These are phyloP conservation scores for Heteropelma amictum DNA, from an alignment of 2,888 invertebrate genomes.

Conservation along the genomic window DNA sequence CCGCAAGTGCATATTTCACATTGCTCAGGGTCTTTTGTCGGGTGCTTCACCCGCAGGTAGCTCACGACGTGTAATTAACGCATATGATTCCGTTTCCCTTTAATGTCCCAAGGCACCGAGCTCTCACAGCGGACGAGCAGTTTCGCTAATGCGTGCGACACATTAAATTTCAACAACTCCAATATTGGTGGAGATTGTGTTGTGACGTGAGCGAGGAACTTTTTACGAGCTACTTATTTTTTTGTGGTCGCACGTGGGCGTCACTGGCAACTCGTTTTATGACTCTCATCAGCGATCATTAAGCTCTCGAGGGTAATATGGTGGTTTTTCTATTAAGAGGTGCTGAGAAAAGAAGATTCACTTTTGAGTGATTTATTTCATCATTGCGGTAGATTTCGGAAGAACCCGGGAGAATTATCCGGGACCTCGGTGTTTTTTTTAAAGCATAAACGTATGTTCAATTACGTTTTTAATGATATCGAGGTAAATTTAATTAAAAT, in stretches of 20 bases:
- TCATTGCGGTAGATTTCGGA: too few relatives aligned
- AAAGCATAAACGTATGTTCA: neutral
- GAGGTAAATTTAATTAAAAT: slow-evolving; percentile 1
- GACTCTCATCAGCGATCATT: slow-evolving; percentile 15
- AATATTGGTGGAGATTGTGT: slow-evolving; percentile 14
- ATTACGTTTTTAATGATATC: neutral
- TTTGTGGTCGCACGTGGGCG: neutral
- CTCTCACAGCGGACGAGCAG: slow-evolving; percentile 23
- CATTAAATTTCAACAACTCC: slow-evolving; percentile 49
- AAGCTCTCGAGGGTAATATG: neutral
- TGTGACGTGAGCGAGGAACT: slow-evolving; percentile 2
- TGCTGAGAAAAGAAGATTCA: neutral
- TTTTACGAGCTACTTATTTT: slow-evolving; percentile 20
- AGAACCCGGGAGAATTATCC: too few relatives aligned
- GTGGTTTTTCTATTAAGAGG: neutral
- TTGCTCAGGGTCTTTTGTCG: slow-evolving; percentile 24
- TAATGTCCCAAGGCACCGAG: slow-evolving; percentile 24
- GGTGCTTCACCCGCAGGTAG: slow-evolving; percentile 15
- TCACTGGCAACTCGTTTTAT: slow-evolving; percentile 19
- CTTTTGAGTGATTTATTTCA: neutral
- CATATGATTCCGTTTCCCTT: too few relatives aligned
- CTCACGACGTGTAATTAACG: slow-evolving; percentile 33
- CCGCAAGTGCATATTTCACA: too few relatives aligned
- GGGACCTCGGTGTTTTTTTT: too few relatives aligned
- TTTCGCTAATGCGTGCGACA: slow-evolving; percentile 41